Evolutionary conservation across 2,113 vertebrate species (phyloP).

Genomic region (Anolis carolinensis): DNA sequence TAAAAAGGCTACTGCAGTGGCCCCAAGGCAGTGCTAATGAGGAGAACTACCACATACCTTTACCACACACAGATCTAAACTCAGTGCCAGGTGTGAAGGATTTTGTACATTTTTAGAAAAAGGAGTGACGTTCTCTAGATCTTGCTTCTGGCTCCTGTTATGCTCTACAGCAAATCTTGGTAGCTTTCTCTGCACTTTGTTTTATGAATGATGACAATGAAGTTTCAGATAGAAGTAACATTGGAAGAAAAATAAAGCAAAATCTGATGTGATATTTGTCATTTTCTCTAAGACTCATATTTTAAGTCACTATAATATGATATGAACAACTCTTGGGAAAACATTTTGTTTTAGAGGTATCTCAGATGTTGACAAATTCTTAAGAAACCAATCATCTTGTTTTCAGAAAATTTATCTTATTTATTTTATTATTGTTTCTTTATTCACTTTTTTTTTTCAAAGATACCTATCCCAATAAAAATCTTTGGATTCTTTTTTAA

Average conservation of each 20-base stretch:
- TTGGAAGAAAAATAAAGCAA: not conserved
- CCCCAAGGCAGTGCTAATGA: not conserved
- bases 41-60: not conserved
- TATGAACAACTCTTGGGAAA: not conserved
- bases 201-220: not conserved
- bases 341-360: not conserved
- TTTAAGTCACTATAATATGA: not conserved
- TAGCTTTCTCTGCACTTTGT: not conserved
- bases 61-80: not conserved
- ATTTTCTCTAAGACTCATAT: not conserved
- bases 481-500: conserved; percentile 19
- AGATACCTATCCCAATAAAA: conserved; percentile 16
- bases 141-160: not conserved
- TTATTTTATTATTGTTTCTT: not conserved
- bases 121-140: not conserved
- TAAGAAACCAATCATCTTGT: not conserved
- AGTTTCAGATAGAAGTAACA: not conserved
- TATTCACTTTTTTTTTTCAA: conserved; percentile 9
- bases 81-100: not conserved
- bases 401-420: conserved; percentile 4
- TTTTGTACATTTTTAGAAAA: too few species aligned
- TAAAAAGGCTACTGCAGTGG: not conserved
- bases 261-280: not conserved
- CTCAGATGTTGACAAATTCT: not conserved
- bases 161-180: not conserved